Evolutionary conservation across 2,113 vertebrate species (phyloP).

Genomic region (Suncus etruscus): DNA sequence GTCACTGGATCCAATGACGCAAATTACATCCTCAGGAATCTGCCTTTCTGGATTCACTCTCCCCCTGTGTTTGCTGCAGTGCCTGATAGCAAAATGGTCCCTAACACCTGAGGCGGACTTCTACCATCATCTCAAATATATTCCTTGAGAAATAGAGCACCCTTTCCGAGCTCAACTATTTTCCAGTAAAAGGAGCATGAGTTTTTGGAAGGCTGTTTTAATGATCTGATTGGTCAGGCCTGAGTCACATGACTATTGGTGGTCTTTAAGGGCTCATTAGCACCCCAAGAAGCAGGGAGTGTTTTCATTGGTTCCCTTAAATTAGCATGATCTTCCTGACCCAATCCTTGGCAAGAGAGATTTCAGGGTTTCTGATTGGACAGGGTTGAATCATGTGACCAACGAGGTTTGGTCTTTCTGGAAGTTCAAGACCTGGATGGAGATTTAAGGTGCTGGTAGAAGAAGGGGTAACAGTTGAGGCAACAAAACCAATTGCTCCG

Average conservation of each 20-base stretch:
- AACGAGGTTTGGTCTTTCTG: not conserved
- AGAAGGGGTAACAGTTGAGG: not conserved
- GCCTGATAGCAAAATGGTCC: not conserved
- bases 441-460: too few species aligned
- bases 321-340: too few species aligned
- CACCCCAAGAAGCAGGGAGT: not conserved
- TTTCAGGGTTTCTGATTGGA: conserved; percentile 29
- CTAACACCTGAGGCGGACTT: not conserved
- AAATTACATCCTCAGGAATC: not conserved
- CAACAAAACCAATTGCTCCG: not conserved
- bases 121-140: not conserved
- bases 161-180: not conserved
- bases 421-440: not conserved
- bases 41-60: not conserved
- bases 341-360: not conserved
- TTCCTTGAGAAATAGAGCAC: not conserved
- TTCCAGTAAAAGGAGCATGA: not conserved
- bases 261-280: not conserved
- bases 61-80: not conserved
- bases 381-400: not conserved
- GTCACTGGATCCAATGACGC: not conserved
- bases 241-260: not conserved
- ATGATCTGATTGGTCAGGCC: not conserved
- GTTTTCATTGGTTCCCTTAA: not conserved
- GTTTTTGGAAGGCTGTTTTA: conserved; percentile 24